These are phyloP conservation scores for Melanaphis sacchari DNA, from an alignment of 1,140 invertebrate genomes.

Conservation along the genomic window DNA sequence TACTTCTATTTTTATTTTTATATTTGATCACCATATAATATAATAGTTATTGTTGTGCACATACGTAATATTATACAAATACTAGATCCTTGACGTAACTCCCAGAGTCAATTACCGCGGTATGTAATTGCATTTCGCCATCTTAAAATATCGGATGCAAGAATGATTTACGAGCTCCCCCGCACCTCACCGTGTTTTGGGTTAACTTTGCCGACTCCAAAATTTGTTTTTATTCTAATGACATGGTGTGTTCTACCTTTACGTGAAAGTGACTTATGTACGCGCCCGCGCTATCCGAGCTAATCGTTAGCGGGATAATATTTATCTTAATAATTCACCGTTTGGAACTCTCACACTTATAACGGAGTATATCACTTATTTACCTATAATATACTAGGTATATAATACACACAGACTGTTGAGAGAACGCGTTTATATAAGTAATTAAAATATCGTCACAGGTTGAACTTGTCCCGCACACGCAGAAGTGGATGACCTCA, in stretches of 20 bases:
- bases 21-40: background rate
- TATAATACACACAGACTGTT: background rate
- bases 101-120: background rate
- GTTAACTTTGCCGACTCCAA: background rate
- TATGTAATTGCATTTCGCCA: background rate
- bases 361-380: background rate
- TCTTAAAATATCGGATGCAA: background rate
- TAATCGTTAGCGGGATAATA: background rate
- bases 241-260: background rate
- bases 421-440: background rate
- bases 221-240: background rate
- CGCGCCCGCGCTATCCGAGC: background rate
- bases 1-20: background rate
- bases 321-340: background rate
- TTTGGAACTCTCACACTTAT: background rate
- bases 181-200: background rate
- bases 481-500: slow-evolving; percentile 38
- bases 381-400: background rate
- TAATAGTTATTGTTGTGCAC: background rate
- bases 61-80: background rate
- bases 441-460: background rate
- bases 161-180: background rate
- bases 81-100: no score
- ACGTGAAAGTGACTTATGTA: background rate
- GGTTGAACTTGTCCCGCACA: background rate